phyloP scores from a whole-genome alignment of 2,797 vertebrate species.

The Sebastes minor region DNA sequence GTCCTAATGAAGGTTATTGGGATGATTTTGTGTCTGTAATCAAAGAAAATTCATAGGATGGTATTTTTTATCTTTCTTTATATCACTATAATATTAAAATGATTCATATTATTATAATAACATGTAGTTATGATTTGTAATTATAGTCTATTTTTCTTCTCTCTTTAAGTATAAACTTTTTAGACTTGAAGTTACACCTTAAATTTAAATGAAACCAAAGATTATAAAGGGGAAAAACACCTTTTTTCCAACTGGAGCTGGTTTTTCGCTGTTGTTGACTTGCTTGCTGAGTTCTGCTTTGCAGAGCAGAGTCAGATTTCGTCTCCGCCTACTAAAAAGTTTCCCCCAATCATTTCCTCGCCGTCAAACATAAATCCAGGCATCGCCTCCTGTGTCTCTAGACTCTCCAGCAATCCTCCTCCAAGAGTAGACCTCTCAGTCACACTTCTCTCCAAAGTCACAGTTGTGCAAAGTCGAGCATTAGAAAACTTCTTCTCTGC shows the following conservation, averaged over 20 bases:
- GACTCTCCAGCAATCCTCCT: conserved; percentile 58
- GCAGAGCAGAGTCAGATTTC: conserved; percentile 62
- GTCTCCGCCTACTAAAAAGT: conserved; percentile 70
- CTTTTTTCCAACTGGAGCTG: conserved; percentile 10
- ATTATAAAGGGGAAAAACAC: conserved; percentile 4
- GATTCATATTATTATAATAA: neutral
- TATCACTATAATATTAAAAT: neutral
- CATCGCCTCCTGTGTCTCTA: conserved; percentile 56
- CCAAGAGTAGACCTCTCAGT: conserved; percentile 8
- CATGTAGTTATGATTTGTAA: neutral
- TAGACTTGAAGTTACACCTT: neutral
- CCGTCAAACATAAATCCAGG: conserved; percentile 74
- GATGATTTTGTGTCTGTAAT: neutral
- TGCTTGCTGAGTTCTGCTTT: conserved; percentile 19
- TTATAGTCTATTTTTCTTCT: neutral
- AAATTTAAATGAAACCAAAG: conserved; percentile 17
- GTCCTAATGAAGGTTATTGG: neutral
- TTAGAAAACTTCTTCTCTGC: conserved; percentile 13
- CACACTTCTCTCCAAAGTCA: conserved; percentile 29
- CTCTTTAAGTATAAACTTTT: neutral
- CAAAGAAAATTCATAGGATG: accelerated
- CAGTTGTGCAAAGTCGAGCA: conserved; percentile 40
- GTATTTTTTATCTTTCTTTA: neutral
- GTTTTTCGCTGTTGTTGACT: conserved; percentile 62
- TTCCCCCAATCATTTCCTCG: conserved; percentile 63